Evolutionary conservation across 2,113 vertebrate genomes (phyloP), one percentile per base, ranked within the genome.

Genomic region (Pseudopipra pipra): DNA sequence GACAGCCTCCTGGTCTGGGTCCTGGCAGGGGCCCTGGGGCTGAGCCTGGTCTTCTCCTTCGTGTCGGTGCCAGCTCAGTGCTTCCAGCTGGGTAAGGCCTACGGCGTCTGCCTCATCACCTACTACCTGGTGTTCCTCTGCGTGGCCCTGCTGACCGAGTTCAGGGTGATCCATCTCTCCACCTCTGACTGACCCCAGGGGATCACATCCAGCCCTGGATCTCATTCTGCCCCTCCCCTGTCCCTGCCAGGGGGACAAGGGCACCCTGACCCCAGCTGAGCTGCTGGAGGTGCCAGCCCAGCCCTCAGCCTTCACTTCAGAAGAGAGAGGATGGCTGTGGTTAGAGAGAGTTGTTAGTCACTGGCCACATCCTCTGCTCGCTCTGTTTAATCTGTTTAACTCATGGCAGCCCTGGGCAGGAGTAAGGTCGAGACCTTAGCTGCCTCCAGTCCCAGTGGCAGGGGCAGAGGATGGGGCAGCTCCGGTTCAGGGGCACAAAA

Each of bases 1-100:
- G 98, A 98, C 4, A 99, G 98, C 33, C 97, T 99, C 44, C 73
- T 99, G 98, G 98, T 98, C 23, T 99, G 99, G 99, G 95, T 99
- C 65, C 97, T 99, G 39, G 98, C 98, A 0, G 98, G 98, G 21
- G 98, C 98, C 4, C 97, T 99, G 92, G 99, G 99, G 46, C 97
- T 99, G 91, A 99, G 99, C 95, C 96, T 99, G 92, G 97, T 98
- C 31, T 97, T 99, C 84, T 99, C 99, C 71, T 98, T 99, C 23
- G 55, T 99, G 89, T 95, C 97, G 0, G 98, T 99, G 59, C 99
- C 99, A 0, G 91, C 98, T 16, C 98, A 98, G 93, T 98, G 98
- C 58, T 99, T 99, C 97, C 98, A 98, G 62, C 94, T 99, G 91
- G 97, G 95, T 84, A 97, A 52, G 10, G 35, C 49, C 0, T 99